Base-by-base conservation (phyloP, 2,113 vertebrate genomes). In the Cyphomyrus discorhynchus region DNA sequence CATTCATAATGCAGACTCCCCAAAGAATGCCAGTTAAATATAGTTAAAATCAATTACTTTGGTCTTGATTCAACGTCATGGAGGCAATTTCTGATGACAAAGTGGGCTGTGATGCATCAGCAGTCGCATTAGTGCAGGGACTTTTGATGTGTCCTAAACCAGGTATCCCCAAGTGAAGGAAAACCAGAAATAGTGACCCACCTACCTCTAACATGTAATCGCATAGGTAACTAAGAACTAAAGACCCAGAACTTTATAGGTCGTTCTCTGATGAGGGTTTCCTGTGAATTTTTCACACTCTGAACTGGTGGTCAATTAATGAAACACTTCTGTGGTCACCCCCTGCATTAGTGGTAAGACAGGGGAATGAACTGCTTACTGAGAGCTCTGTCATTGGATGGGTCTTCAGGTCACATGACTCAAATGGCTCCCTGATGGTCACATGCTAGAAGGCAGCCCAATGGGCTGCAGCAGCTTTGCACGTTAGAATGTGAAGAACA, bases 41-140 rank as follows among this genome's bases (percentile, higher is more conserved):
- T 91, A 92, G 93, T 94, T 93, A 93, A 94, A 94, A 94, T 95
- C 93, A 93, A 93, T 93, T 93, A 90, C 90, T 92, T 42, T 42
- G 89, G 88, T 95, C 93, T 94, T 93, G 80, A 84, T 52, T 89
- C 77, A 46, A 17, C 9, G 46, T 39, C 19, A 35, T 89, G 7
- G 52, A 85, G 46, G 85, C 53, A 62, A 62, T 89, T 46, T 84
- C 10, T 50, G 35, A 87, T 86, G 58, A 50, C 24, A 31, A 46
- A n/a, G 31, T 52, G 85, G 11, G 50, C 31, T 42, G 27, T 39
- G 50, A 56, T 27, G 47, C 13, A 15, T 35, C 15, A 62, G 62
- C 31, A 21, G 19, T 27, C 42, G 0, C 46, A 88, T 19, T 56
- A 35, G 9, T 9, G 49, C 58, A 66, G 11, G 62, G 62, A 31